Conservation (phyloP, 2,797 vertebrate genomes). For the Gouania willdenowi region DNA sequence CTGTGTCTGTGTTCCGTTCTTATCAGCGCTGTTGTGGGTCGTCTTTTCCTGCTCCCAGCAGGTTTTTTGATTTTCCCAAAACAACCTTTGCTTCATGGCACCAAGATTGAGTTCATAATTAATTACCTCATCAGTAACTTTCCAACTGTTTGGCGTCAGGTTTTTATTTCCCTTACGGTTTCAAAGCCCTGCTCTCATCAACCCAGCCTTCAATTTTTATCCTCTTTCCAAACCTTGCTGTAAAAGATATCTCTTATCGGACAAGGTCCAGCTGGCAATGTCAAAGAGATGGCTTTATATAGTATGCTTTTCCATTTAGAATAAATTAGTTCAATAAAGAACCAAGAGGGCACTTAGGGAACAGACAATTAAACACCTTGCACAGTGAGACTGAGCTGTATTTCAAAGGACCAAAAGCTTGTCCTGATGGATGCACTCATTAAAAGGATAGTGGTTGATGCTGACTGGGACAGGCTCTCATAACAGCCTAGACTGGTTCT, state of each 20-base stretch:
- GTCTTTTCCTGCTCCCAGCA: constrained; percentile 13
- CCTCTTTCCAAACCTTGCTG: constrained; percentile 20
- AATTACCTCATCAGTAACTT: constrained; percentile 44
- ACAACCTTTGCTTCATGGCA: constrained; percentile 39
- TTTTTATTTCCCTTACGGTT: background rate
- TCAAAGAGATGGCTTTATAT: constrained; percentile 57
- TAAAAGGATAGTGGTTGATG: constrained; percentile 46
- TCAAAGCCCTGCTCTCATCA: constrained; percentile 11
- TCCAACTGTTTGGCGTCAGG: constrained; percentile 27
- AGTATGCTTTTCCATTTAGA: constrained; percentile 51
- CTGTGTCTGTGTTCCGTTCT: constrained; percentile 35
- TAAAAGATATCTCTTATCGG: constrained; percentile 60
- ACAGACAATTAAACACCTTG: constrained; percentile 64
- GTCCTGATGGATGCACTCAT: constrained; percentile 46
- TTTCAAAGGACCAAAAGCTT: constrained; percentile 46
- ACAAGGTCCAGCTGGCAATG: constrained; percentile 59
- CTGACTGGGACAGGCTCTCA: background rate
- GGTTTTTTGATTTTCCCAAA: constrained; percentile 58
- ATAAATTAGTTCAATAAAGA: constrained; percentile 63
- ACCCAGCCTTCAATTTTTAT: background rate
- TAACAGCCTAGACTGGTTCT: no score
- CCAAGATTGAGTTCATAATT: constrained; percentile 53
- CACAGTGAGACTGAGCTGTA: constrained; percentile 30
- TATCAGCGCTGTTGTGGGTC: constrained; percentile 42
- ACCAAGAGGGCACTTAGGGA: constrained; percentile 36